Base-by-base conservation (phyloP, 2,113 vertebrate species). In the Dipodomys spectabilis region DNA sequence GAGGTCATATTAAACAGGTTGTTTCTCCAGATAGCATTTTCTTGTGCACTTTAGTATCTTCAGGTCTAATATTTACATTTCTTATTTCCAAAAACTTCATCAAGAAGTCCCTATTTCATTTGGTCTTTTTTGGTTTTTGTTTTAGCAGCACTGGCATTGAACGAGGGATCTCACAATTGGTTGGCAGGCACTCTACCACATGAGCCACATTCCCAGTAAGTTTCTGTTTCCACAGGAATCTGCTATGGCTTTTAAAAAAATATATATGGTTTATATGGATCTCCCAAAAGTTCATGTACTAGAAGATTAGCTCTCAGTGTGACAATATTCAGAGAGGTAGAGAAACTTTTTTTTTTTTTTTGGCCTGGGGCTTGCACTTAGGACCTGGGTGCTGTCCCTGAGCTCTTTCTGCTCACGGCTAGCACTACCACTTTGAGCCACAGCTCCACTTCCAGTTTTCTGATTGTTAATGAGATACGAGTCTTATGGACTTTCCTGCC, bases 41-140 rank as follows among this genome's bases (percentile, higher is more conserved):
- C 6, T 85, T 75, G 30, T 65, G 30, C 72, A 77, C 44, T 23
- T 3, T 53, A 62, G n/a, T 27, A 53, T 60, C 53, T 49, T 78
- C 64, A 39, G 16, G 68, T n/a, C 35, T 27, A 87, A 92, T n/a
- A 30, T 12, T 10, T 16, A 1, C 1, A 49, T 67, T 92, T 86
- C 27, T 80, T 78, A 74, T 16, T 74, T 93, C 69, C 6, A 53
- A 89, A 92, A 85, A 23, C 71, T 62, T 72, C n/a, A 82, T 69
- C 49, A 49, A 57, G 53, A 13, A 57, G 53, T 57, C 15, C 10
- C 53, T 57, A 57, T 57, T 57, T 57, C 53, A 57, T 57, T 57
- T 16, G 53, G 53, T 57, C 53, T 18, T 57, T 57, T 57, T 57
- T 16, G 53, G 12, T 57, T 57, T 57, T 57, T 57, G 49, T 57